Evolutionary conservation across 2,888 invertebrate genomes (phyloP).

Genomic region (Stegophylla sp.): DNA sequence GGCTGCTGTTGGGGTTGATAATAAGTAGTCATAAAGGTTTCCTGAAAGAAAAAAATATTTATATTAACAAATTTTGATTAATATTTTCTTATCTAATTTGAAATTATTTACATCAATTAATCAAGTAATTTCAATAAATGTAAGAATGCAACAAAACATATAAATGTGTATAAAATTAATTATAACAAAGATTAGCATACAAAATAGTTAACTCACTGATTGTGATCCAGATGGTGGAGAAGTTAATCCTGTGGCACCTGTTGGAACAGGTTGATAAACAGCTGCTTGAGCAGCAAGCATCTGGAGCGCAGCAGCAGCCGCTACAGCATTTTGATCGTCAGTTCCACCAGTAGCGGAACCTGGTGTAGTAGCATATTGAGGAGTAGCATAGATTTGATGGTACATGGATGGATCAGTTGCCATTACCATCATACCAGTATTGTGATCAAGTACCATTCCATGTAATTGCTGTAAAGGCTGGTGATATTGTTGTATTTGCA

Average conservation of each 20-base stretch:
- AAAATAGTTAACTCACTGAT: conserved; percentile 7
- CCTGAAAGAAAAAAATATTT: conserved; percentile 61
- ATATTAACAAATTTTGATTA: not conserved
- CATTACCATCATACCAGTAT: conserved; percentile 46
- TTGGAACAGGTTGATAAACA: conserved; percentile 34
- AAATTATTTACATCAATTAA: too few relatives aligned
- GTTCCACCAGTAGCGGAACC: not conserved
- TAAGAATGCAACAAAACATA: not conserved
- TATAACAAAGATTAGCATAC: not conserved
- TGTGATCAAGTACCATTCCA: conserved; percentile 39
- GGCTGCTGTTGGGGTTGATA: conserved; percentile 63
- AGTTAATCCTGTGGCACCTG: not conserved
- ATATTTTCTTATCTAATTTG: too few relatives aligned
- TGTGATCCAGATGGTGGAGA: conserved; percentile 28
- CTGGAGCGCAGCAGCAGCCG: conserved; percentile 36
- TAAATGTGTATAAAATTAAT: not conserved
- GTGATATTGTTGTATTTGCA: conserved; percentile 23
- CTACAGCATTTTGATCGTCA: conserved; percentile 36
- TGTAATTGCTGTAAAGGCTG: conserved; percentile 28
- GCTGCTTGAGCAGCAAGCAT: conserved; percentile 41
- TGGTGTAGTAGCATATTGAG: conserved; percentile 16
- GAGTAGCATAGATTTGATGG: conserved; percentile 28
- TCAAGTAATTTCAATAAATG: not conserved
- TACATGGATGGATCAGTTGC: conserved; percentile 27
- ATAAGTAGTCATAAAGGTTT: conserved; percentile 61